A percentile compares a stretch with the other conserved stretches of the same genome.
Conservation (phyloP, 2,113 vertebrate species). For the Peromyscus californicus region DNA sequence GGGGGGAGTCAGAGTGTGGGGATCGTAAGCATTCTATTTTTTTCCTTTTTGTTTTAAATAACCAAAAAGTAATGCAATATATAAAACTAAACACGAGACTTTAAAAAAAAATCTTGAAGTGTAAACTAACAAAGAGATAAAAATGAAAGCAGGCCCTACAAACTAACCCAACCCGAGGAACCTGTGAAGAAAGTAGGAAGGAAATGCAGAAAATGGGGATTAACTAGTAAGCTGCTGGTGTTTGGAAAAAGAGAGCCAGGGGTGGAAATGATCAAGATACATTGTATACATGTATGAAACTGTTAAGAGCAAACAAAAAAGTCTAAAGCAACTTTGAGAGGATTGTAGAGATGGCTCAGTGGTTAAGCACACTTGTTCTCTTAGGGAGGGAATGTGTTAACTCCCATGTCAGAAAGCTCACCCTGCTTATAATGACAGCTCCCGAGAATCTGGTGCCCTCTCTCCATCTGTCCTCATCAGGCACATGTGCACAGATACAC, state of each 20-base stretch:
- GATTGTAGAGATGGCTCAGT: too few relatives aligned
- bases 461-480: not conserved
- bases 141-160: not conserved
- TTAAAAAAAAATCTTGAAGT: not conserved
- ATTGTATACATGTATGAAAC: too few relatives aligned
- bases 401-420: too few relatives aligned
- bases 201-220: not conserved
- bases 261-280: too few relatives aligned
- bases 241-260: too few relatives aligned
- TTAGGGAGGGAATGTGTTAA: too few relatives aligned
- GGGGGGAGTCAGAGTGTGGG: not conserved
- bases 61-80: not conserved
- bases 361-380: too few relatives aligned
- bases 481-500: not conserved
- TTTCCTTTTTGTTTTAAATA: not conserved
- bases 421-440: not conserved
- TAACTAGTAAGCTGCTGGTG: too few relatives aligned
- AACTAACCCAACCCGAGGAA: not conserved
- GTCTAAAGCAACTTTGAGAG: too few relatives aligned
- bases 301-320: too few relatives aligned
- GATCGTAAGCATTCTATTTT: not conserved
- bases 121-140: not conserved
- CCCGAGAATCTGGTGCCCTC: not conserved
- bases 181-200: not conserved
- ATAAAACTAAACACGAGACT: not conserved